Percentiles rank a stretch among this genome's conserved stretches.
Evolutionary conservation across 2,797 vertebrate species (phyloP).

Genomic region (Intellagama lesueurii): DNA sequence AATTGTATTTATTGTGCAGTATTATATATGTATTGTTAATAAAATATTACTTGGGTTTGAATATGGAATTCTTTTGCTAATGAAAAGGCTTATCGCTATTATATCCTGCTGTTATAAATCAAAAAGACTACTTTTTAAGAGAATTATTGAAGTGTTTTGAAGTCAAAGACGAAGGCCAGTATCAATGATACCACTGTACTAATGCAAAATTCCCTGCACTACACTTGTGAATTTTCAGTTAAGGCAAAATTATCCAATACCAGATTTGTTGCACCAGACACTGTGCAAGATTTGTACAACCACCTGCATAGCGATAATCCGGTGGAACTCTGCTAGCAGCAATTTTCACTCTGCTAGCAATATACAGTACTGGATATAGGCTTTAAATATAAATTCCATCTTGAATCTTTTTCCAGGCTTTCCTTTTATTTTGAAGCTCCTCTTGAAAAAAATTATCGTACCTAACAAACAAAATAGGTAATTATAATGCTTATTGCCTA

Average conservation of each 20-base stretch:
- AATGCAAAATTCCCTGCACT: too few relatives aligned
- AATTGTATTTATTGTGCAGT: neutral
- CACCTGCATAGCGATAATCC: too few relatives aligned
- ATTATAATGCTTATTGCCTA: neutral
- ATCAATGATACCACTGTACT: too few relatives aligned
- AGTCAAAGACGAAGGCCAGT: neutral
- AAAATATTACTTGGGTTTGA: too few relatives aligned
- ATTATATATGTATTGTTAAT: too few relatives aligned
- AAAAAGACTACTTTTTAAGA: neutral
- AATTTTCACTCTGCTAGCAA: too few relatives aligned
- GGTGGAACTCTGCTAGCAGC: too few relatives aligned
- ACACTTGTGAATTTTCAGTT: too few relatives aligned
- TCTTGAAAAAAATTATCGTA: neutral
- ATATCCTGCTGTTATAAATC: neutral
- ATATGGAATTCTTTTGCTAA: neutral
- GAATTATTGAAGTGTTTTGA: neutral
- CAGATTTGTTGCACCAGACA: too few relatives aligned
- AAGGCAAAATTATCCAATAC: too few relatives aligned
- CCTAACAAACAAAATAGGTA: neutral
- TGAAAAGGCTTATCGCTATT: neutral
- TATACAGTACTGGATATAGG: too few relatives aligned
- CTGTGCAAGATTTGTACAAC: too few relatives aligned
- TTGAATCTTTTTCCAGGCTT: neutral
- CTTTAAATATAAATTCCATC: neutral
- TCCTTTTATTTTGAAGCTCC: neutral